phyloP scores from a whole-genome alignment of 2,113 vertebrate species.

The Tamias sibiricus region DNA sequence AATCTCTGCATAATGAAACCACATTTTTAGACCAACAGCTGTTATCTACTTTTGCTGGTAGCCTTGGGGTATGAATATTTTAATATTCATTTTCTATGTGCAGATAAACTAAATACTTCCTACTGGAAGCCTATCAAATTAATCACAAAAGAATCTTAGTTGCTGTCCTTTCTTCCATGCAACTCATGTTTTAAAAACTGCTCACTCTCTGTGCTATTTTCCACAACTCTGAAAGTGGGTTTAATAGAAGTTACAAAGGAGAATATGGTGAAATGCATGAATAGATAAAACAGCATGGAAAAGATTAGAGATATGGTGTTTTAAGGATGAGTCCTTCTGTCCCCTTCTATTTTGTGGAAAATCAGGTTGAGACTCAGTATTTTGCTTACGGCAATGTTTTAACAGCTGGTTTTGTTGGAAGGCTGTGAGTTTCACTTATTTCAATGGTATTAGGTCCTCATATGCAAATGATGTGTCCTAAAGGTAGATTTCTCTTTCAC shows the following conservation, averaged over 20 bases:
- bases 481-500: slow-evolving; percentile 47
- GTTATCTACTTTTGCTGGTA: slow-evolving; percentile 87
- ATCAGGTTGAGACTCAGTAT: slow-evolving; percentile 79
- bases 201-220: slow-evolving; percentile 65
- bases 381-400: slow-evolving; percentile 83
- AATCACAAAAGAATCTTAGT: slow-evolving; percentile 89
- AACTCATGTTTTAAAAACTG: slow-evolving; percentile 78
- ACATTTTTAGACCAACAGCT: slow-evolving; percentile 90
- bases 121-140: slow-evolving; percentile 90
- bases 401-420: slow-evolving; percentile 85
- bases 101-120: slow-evolving; percentile 90
- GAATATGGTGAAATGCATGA: slow-evolving; percentile 71
- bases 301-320: slow-evolving; percentile 66
- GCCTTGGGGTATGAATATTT: slow-evolving; percentile 89
- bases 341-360: slow-evolving; percentile 70
- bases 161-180: slow-evolving; percentile 88
- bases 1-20: slow-evolving; percentile 87
- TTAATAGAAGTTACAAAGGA: slow-evolving; percentile 73
- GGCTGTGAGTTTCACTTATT: slow-evolving; percentile 84
- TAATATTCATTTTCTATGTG: slow-evolving; percentile 91
- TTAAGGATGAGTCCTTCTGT: slow-evolving; percentile 76
- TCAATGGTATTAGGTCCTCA: slow-evolving; percentile 83
- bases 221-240: slow-evolving; percentile 71
- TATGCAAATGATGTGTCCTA: slow-evolving; percentile 79
- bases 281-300: slow-evolving; percentile 71